Evolutionary conservation across 2,888 invertebrate species (phyloP).

Genomic region (Drosophila aldrichi): DNA sequence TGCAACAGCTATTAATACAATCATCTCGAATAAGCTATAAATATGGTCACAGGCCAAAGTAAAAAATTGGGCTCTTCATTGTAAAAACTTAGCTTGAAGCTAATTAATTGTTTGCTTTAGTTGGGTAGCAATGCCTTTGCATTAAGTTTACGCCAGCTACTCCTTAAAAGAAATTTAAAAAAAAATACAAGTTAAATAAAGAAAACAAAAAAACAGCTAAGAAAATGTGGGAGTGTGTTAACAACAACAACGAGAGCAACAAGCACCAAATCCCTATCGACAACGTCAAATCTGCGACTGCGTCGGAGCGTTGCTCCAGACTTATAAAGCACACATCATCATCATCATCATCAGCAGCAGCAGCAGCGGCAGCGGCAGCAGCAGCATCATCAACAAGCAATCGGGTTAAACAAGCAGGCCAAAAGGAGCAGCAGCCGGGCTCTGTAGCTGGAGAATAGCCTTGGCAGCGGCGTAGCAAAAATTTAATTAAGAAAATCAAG

Average conservation of each 20-base stretch:
- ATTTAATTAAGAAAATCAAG: slow-evolving; percentile 82
- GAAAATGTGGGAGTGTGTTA: slow-evolving; percentile 79
- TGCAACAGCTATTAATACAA: slow-evolving; percentile 3
- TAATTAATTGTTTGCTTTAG: slow-evolving; percentile 2
- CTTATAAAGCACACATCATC: slow-evolving; percentile 79
- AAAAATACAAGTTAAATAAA: slow-evolving; percentile 20
- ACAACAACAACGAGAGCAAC: slow-evolving; percentile 72
- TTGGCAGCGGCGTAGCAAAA: slow-evolving; percentile 79
- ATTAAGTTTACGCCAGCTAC: slow-evolving; percentile 27
- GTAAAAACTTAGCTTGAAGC: neutral
- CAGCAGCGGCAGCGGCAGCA: slow-evolving; percentile 27
- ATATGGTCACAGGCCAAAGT: neutral
- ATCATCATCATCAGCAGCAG: slow-evolving; percentile 56
- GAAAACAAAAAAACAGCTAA: slow-evolving; percentile 13
- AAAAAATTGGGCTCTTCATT: neutral
- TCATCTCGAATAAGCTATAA: neutral
- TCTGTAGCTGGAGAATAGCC: slow-evolving; percentile 55
- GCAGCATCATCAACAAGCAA: slow-evolving; percentile 56
- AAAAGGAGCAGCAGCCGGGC: slow-evolving; percentile 42
- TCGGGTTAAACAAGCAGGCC: slow-evolving; percentile 54
- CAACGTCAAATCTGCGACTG: slow-evolving; percentile 69
- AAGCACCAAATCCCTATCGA: slow-evolving; percentile 62
- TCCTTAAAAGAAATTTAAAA: slow-evolving; percentile 31
- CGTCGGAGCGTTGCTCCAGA: slow-evolving; percentile 63
- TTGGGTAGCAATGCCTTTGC: neutral